Percentiles rank a stretch among this genome's conserved stretches.
phyloP scores from a whole-genome alignment of 2,888 invertebrate species.

The Boloria selene region DNA sequence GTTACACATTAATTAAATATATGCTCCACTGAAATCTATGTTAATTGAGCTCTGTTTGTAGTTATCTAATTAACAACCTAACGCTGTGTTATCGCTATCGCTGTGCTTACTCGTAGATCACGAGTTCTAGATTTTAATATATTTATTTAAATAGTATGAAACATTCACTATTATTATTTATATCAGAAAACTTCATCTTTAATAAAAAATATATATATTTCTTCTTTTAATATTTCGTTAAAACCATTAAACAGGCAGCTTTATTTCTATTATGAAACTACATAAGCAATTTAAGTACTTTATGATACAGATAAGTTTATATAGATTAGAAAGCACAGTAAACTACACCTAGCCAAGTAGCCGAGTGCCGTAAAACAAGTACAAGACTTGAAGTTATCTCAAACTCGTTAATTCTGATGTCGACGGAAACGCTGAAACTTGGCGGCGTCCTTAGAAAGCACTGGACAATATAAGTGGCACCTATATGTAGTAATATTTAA shows the following conservation, averaged over 20 bases:
- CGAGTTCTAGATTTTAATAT: no score
- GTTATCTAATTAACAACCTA: background rate
- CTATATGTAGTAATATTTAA: background rate
- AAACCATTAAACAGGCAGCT: background rate
- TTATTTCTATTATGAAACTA: background rate
- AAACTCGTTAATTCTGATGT: slow-evolving; percentile 27
- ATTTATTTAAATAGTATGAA: no score
- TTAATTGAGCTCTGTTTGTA: background rate
- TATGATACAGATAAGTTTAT: background rate
- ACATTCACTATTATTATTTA: no score
- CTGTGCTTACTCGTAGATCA: no score
- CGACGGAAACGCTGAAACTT: slow-evolving; percentile 24
- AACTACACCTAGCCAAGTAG: slow-evolving; percentile 10
- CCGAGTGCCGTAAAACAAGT: slow-evolving; percentile 19
- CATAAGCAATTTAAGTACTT: background rate
- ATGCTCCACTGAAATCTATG: background rate
- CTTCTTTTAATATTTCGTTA: no score
- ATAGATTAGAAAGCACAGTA: slow-evolving; percentile 1
- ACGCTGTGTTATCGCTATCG: no score
- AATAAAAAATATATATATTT: no score
- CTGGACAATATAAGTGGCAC: slow-evolving; percentile 12
- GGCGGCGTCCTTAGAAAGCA: slow-evolving; percentile 13
- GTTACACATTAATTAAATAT: background rate
- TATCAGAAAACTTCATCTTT: no score
- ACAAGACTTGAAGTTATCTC: slow-evolving; percentile 12